A percentile compares a stretch with the other conserved stretches of the same genome.
Evolutionary conservation across 2,113 vertebrate genomes (phyloP).

Genomic region (human): GRCh38 chr5:72643501-72644000

Average conservation of each 20-base stretch:
- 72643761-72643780: neutral
- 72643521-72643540: neutral
- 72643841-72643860: neutral
- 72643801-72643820: neutral
- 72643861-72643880: neutral
- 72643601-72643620: neutral
- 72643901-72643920: neutral
- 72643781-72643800: neutral
- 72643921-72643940: neutral
- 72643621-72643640: neutral
- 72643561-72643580: constrained; percentile 41
- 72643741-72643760: neutral
- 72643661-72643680: neutral
- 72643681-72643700: neutral
- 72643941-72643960: neutral
- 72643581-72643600: neutral
- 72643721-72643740: neutral
- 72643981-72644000: too few relatives aligned
- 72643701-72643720: neutral
- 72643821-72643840: neutral
- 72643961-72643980: neutral
- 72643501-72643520: neutral
- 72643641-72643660: neutral
- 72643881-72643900: neutral
- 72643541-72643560: neutral